A percentile compares a stretch with the other conserved stretches of the same genome.
Evolutionary conservation across 1,140 invertebrate genomes (phyloP).

Genomic region (Drosophila kurseongensis): DNA sequence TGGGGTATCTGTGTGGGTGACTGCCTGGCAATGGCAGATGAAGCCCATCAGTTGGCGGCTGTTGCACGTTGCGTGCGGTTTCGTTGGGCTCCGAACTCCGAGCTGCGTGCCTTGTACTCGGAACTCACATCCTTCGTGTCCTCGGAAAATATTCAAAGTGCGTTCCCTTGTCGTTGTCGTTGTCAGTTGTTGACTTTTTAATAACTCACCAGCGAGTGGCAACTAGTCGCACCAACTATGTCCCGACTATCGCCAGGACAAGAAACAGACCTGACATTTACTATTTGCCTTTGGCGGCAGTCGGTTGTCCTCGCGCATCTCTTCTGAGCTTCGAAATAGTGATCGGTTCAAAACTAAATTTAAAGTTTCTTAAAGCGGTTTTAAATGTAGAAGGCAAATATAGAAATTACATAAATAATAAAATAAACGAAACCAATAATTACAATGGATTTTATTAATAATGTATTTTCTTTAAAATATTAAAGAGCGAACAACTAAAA

Average conservation of each 20-base stretch:
- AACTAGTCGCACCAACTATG: slow-evolving; percentile 45
- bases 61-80: slow-evolving; percentile 81
- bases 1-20: slow-evolving; percentile 35
- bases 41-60: slow-evolving; percentile 77
- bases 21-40: slow-evolving; percentile 55
- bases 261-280: slow-evolving; percentile 56
- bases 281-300: slow-evolving; percentile 53
- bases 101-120: slow-evolving; percentile 57
- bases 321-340: not conserved
- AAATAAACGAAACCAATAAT: not conserved
- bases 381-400: not conserved
- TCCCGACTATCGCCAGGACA: slow-evolving; percentile 42
- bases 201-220: slow-evolving; percentile 36
- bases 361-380: not conserved
- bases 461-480: too few species aligned
- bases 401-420: not conserved
- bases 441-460: too few species aligned
- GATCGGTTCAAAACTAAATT: slow-evolving; percentile 22
- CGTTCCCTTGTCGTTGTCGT: slow-evolving; percentile 35
- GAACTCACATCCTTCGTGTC: slow-evolving; percentile 26
- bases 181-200: slow-evolving; percentile 48
- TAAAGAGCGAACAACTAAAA: too few species aligned
- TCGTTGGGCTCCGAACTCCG: slow-evolving; percentile 37
- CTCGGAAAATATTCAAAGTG: slow-evolving; percentile 64
- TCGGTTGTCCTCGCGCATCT: slow-evolving; percentile 55